A percentile compares a stretch with the other conserved stretches of the same genome.
phyloP scores from a whole-genome alignment of 2,888 invertebrate species.

The Thysanoteuthis rhombus region DNA sequence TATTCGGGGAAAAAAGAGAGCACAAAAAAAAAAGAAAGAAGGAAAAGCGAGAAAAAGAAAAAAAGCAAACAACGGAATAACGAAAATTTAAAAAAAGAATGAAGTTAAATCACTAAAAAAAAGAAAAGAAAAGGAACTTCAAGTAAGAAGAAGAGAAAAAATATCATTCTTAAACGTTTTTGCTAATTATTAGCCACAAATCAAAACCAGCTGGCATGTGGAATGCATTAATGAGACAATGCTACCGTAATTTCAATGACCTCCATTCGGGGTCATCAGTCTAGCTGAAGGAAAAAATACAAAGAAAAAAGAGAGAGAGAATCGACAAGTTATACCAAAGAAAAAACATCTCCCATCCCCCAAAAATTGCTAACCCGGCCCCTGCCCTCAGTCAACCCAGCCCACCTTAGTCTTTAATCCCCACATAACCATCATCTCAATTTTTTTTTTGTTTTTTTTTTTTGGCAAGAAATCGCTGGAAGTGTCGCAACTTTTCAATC shows the following conservation, averaged over 20 bases:
- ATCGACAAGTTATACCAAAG: not conserved
- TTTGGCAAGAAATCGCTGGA: not conserved
- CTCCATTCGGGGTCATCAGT: constrained; percentile 21
- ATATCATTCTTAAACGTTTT: not conserved
- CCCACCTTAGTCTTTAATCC: not conserved
- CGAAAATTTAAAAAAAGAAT: not conserved
- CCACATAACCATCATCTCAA: not conserved
- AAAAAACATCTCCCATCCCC: not conserved
- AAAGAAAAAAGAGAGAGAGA: not conserved
- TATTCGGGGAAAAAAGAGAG: not conserved
- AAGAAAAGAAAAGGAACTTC: not conserved
- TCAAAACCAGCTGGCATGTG: not conserved
- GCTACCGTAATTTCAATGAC: constrained; percentile 30
- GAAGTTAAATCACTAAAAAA: not conserved
- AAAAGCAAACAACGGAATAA: not conserved
- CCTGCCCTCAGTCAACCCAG: not conserved
- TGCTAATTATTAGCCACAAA: not conserved
- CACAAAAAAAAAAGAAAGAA: not conserved
- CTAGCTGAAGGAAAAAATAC: not conserved
- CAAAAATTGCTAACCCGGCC: not conserved
- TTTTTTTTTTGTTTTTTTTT: not conserved
- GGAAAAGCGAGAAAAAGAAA: not conserved
- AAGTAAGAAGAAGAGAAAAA: not conserved
- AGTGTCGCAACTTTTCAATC: not conserved
- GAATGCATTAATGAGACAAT: constrained; percentile 19